Percentiles rank a stretch among this genome's conserved stretches.
phyloP scores from a whole-genome alignment of 35 echinoderm and acorn worm species.

The Patiria miniata region DNA sequence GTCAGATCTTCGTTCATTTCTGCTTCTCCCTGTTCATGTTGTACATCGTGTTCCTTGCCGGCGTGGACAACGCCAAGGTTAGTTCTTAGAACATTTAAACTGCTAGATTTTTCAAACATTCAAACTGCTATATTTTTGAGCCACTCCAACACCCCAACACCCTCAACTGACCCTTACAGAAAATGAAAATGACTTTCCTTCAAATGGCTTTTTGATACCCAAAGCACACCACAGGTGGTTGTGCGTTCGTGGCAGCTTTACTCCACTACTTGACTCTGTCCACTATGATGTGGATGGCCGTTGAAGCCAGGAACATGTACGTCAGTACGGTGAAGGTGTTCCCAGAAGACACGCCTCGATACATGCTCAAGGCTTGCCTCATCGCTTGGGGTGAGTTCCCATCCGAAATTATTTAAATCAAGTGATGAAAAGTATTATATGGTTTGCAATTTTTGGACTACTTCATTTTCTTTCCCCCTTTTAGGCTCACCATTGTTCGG shows the following conservation, averaged over 20 bases:
- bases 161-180: too few species aligned
- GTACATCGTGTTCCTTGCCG: constrained; percentile 65
- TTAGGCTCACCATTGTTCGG: too few species aligned
- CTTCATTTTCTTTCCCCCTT: too few species aligned
- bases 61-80: constrained; percentile 46
- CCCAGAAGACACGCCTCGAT: background rate
- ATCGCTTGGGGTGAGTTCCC: constrained; percentile 4
- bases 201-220: too few species aligned
- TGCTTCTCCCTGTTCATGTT: constrained; percentile 64
- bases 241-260: constrained; percentile 51
- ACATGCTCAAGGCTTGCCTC: constrained; percentile 3
- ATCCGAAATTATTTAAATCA: too few species aligned
- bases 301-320: constrained; percentile 85
- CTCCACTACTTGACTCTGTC: constrained; percentile 77
- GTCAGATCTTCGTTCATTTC: constrained; percentile 67
- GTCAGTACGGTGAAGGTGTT: constrained; percentile 54
- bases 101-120: too few species aligned
- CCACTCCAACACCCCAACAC: too few species aligned
- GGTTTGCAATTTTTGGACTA: too few species aligned
- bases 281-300: constrained; percentile 83
- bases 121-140: too few species aligned
- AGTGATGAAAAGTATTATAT: too few species aligned
- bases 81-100: too few species aligned
- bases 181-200: too few species aligned
- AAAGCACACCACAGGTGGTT: background rate